Evolutionary conservation across 2,888 invertebrate genomes (phyloP), one percentile per base, ranked within the genome.

Genomic region (Archaeoteleia sp.): DNA sequence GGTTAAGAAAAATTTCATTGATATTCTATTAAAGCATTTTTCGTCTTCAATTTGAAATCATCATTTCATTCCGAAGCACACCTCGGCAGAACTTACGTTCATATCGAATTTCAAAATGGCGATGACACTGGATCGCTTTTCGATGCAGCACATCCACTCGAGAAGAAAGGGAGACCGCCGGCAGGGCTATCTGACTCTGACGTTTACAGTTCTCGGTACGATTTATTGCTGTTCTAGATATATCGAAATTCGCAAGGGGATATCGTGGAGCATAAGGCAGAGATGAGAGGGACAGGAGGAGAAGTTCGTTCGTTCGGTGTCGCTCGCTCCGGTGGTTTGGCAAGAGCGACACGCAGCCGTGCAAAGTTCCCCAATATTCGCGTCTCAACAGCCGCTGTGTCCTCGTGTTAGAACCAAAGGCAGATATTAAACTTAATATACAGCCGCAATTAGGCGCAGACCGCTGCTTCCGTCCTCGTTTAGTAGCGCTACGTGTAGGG

Each of bases 401-500:
- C 73, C 43, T 70, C 70, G 71, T 67, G 72, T 74, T 72, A 72
- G 77, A 72, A 74, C 74, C 74, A 58, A 78, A 76, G 75, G 73
- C 75, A 77, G 78, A 74, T 81, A 82, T 82, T 80, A 83, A 84
- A 83, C 79, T 82, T 80, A 79, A 82, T 82, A 81, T 83, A 83
- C 78, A 78, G 78, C 78, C 70, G 82, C 82, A 83, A 83, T 84
- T 81, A 84, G 81, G 72, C 75, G 74, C 83, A 80, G 80, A 76
- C 78, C 73, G 73, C 39, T 32, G 62, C 39, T 67, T 62, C 29
- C 42, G 51, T 62, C 51, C 53, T 53, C 54, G 53, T 46, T 51
- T 23, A 42, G 6, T 42, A 37, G 13, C 27, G 30, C 39, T 35
- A 42, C 45, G 54, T 10, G 37, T 42, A 40, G 67, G 67, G 57